Evolutionary conservation across 2,113 vertebrate species (phyloP), one percentile per base, ranked within the genome.

Genomic region (Hydrochoerus hydrochaeris): DNA sequence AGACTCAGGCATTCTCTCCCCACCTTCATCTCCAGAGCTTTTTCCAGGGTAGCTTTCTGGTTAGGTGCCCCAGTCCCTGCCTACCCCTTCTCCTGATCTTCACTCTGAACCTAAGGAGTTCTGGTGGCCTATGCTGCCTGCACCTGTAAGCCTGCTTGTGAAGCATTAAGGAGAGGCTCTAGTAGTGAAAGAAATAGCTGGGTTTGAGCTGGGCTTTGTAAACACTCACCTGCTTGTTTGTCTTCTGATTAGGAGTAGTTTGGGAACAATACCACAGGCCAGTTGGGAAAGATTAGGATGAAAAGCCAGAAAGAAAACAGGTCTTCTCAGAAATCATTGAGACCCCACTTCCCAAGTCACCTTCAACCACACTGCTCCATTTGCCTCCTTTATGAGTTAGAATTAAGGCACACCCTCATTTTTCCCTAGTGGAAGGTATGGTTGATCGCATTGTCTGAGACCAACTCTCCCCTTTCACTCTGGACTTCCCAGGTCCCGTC

Each of bases 191-290:
- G 58, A 32, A 83, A 26, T 49, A 83, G 20, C 60, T 77, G 49
- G 52, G 26, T 58, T 24, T 81, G n/a, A 94, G 22, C 82, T 82
- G 38, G 81, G 85, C 85, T 92, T 80, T 92, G 77, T 90, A 77
- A 88, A 58, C 75, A 90, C 1, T 35, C 24, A 35, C 32, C 7
- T 69, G 81, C 38, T 93, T 83, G 22, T 87, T 95, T 94, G 77
- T 88, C 63, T 95, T 95, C 90, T 95, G 46, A 26, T 84, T 78
- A 28, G 75, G 52, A 46, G 75, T 97, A 63, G 44, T 88, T 65
- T 95, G 46, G n/a, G 63, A 69, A 93, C 75, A 92, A 44, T 95
- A 58, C 44, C 81, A 90, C 80, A 92, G 49, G 3, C 26, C 85
- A 52, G 83, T 44, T 85, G n/a, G 83, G 46, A 87, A 83, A 49